Conservation (phyloP, 2,888 invertebrate species). For the Euzophera pinguis region DNA sequence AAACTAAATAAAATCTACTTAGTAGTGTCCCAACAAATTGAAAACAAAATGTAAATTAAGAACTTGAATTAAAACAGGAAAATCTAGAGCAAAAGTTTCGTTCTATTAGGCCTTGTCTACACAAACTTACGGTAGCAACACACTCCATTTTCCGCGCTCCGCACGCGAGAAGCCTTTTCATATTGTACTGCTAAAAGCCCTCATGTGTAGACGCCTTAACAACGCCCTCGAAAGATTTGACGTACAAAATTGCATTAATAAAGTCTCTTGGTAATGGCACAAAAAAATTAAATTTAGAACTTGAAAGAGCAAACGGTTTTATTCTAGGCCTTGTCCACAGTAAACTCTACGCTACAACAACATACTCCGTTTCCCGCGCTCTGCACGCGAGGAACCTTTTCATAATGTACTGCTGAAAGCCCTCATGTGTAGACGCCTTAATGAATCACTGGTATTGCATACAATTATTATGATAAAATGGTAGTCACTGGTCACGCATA, state of each 20-base stretch:
- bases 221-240: no score
- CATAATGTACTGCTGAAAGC: conserved; percentile 67
- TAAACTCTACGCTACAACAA: conserved; percentile 24
- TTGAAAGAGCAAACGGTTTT: no score
- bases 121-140: conserved; percentile 27
- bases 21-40: no score
- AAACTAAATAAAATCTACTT: no score
- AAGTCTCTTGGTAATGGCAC: no score
- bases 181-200: conserved; percentile 66
- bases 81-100: no score
- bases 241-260: no score
- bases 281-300: no score
- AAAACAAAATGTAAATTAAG: no score
- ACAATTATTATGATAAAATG: conserved; percentile 13
- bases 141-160: conserved; percentile 56
- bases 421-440: conserved; percentile 63
- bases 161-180: conserved; percentile 64
- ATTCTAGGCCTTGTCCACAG: conserved; percentile 32
- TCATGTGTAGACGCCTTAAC: conserved; percentile 62
- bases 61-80: no score
- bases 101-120: no score
- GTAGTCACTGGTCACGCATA: conserved; percentile 2
- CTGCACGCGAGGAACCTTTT: conserved; percentile 61
- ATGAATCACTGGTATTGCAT: conserved; percentile 14
- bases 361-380: conserved; percentile 56